Evolutionary conservation across 1,140 invertebrate genomes (phyloP), one percentile per base, ranked within the genome.

Genomic region (Cardiocondyla obscurior): DNA sequence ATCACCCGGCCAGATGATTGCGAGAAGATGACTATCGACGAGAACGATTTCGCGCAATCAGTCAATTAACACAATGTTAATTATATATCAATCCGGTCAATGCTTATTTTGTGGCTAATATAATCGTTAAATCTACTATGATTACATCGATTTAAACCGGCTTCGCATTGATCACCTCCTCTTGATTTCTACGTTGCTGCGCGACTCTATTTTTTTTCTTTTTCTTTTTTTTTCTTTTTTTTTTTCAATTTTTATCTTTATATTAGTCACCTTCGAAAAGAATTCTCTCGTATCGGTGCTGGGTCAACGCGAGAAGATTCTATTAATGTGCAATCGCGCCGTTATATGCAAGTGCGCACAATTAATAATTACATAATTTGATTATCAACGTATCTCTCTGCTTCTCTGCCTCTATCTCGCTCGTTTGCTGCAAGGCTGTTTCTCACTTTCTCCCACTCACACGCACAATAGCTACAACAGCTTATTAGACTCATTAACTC

Each of bases 401-500:
- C 42, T 42, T 42, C 39, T 14, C 3, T 14, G 3, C 3, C 4
- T 46, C 39, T 10, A 7, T 42, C 39, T 46, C 12, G 36, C 8
- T 79, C 69, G 79, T 42, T 88, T 86, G 85, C 83, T 85, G 82
- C 85, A 86, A 90, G 84, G 72, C 85, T 89, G 36, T 33, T 42
- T 57, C 82, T 30, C 49, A 28, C 25, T 62, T 33, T 7, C 51
- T 57, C 69, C 44, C 58, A 22, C 58, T n/a, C 77, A 82, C 64
- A 39, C 51, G 6, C 53, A 82, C n/a, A n/a, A n/a, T n/a, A n/a
- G n/a, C 22, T 55, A 57, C 49, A 60, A 83, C 67, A 70, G 39
- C 58, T 74, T 49, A 46, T 39, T 76, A 84, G 39, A 81, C 72
- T 46, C 19, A 83, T 82, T 67, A 28, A 65, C 42, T 70, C 46